Percentiles rank a stretch among this genome's conserved stretches.
Evolutionary conservation across 2,113 vertebrate genomes (phyloP).

Genomic region (Eupsittula cactorum): DNA sequence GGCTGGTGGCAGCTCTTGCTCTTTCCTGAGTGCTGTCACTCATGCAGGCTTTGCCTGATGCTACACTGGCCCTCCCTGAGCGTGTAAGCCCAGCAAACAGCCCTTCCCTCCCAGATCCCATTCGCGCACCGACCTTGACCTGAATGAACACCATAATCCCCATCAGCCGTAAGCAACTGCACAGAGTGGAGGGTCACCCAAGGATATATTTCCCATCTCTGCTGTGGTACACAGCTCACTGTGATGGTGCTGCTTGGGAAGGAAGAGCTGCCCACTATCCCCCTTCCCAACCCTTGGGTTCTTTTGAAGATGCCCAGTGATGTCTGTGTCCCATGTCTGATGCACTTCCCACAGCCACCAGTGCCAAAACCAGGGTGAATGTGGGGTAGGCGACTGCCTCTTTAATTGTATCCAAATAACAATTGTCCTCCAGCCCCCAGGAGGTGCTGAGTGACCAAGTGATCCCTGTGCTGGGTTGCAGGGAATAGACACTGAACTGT

Average conservation of each 20-base stretch:
- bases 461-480: not conserved
- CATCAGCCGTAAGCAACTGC: not conserved
- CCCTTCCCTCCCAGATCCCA: not conserved
- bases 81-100: not conserved
- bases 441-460: not conserved
- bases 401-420: not conserved
- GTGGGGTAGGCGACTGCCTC: not conserved
- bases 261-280: not conserved
- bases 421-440: not conserved
- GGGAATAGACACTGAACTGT: constrained; percentile 30
- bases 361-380: not conserved
- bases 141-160: constrained; percentile 41
- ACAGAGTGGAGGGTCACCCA: not conserved
- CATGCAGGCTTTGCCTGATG: rapidly evolving
- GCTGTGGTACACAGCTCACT: not conserved
- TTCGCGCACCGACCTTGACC: not conserved
- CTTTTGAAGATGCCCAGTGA: not conserved
- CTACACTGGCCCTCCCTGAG: not conserved
- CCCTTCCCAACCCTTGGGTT: not conserved
- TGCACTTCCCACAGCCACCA: not conserved
- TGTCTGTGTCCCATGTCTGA: not conserved
- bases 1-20: not conserved
- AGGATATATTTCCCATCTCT: not conserved
- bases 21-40: rapidly evolving
- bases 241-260: not conserved